Conservation (phyloP, 2,888 invertebrate species). For the Rhyacophila evoluta region DNA sequence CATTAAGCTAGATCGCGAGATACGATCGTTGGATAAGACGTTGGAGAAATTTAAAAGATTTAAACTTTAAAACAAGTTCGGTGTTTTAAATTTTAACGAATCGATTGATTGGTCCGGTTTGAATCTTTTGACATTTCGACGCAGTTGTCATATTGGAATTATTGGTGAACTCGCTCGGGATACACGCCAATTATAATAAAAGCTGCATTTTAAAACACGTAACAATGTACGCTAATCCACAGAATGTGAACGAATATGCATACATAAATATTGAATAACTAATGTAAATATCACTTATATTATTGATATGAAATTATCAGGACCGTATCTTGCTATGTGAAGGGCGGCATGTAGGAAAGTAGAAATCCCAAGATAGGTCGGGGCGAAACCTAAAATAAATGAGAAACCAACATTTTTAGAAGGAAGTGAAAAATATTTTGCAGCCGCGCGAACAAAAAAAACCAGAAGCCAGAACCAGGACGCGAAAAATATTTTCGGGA, state of each 20-base stretch:
- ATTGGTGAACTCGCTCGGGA: not conserved
- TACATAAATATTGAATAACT: too few relatives aligned
- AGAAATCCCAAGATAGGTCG: too few relatives aligned
- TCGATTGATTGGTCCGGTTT: conserved; percentile 2
- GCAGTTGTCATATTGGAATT: conserved; percentile 15
- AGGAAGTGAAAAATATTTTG: too few relatives aligned
- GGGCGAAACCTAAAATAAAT: too few relatives aligned
- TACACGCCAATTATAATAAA: conserved; percentile 2
- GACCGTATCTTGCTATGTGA: too few relatives aligned
- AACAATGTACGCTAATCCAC: not conserved
- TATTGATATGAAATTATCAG: too few relatives aligned
- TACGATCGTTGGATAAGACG: not conserved
- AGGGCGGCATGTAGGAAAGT: too few relatives aligned
- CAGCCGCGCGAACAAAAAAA: too few relatives aligned
- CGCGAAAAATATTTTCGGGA: too few relatives aligned
- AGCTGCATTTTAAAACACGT: not conserved
- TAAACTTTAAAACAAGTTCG: conserved; percentile 5
- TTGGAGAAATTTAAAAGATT: conserved; percentile 6
- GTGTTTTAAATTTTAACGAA: not conserved
- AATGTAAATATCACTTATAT: too few relatives aligned
- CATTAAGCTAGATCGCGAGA: conserved; percentile 9
- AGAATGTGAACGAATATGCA: not conserved
- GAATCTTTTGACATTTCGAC: conserved; percentile 13
- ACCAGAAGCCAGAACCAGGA: too few relatives aligned
- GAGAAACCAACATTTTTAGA: too few relatives aligned